Evolutionary conservation across 2,888 invertebrate genomes (phyloP).

Genomic region (Sepioteuthis lessoniana): DNA sequence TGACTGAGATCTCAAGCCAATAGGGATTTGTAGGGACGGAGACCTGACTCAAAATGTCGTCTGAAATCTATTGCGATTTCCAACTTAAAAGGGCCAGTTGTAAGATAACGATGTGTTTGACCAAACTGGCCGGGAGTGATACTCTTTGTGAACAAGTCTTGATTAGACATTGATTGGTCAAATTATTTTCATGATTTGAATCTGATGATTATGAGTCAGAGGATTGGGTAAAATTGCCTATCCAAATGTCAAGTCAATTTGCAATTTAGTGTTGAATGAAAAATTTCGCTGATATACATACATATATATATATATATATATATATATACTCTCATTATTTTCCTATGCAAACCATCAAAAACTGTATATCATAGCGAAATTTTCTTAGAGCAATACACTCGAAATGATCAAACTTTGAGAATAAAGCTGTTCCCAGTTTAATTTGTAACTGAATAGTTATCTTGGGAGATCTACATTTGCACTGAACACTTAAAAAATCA

Average conservation of each 20-base stretch:
- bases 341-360: no score
- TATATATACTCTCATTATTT: no score
- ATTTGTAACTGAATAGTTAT: no score
- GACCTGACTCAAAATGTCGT: constrained; percentile 16
- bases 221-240: neutral
- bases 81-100: neutral
- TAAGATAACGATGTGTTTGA: neutral
- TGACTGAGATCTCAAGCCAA: neutral
- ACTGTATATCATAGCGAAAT: no score
- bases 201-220: neutral
- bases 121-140: neutral
- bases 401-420: no score
- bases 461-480: no score
- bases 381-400: no score
- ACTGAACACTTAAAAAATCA: no score
- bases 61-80: neutral
- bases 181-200: constrained; percentile 33
- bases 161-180: neutral
- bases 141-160: neutral
- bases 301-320: neutral
- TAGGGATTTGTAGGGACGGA: neutral
- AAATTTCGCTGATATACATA: neutral
- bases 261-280: neutral
- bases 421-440: no score
- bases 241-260: neutral